These are phyloP conservation scores for Mesocricetus auratus DNA, from an alignment of 2,113 vertebrate species.

Conservation along the genomic window DNA sequence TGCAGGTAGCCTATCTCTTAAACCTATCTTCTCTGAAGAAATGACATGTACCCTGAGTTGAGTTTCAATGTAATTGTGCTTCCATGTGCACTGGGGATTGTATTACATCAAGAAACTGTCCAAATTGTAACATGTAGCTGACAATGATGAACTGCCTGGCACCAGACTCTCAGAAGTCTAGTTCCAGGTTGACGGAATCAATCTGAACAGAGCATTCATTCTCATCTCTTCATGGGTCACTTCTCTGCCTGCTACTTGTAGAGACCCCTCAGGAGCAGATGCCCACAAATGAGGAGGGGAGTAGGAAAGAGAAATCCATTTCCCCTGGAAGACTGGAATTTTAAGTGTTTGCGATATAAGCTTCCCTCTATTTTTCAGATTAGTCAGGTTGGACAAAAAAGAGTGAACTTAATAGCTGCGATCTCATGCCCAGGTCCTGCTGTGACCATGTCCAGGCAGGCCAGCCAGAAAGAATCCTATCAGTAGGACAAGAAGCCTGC, in stretches of 20 bases:
- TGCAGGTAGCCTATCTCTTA: neutral
- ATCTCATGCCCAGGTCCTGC: neutral
- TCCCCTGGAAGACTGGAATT: neutral
- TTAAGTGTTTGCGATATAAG: neutral
- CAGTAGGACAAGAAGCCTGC: neutral
- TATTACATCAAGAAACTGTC: neutral
- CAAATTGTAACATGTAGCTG: neutral
- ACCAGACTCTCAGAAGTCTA: neutral
- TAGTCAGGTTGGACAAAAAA: neutral
- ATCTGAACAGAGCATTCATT: neutral
- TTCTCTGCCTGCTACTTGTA: neutral
- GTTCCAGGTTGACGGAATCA: neutral
- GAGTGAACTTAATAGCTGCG: neutral
- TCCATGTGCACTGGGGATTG: neutral
- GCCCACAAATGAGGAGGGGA: neutral
- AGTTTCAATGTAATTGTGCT: neutral
- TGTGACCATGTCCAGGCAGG: neutral
- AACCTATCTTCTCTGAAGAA: neutral
- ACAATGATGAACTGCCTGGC: neutral
- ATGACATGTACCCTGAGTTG: neutral
- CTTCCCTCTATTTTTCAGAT: neutral
- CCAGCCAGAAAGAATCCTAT: neutral
- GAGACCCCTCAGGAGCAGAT: neutral
- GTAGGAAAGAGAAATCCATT: neutral
- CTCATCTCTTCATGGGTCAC: fast-evolving